Conservation (phyloP, 2,888 invertebrate species). For the Hyles lineata region DNA sequence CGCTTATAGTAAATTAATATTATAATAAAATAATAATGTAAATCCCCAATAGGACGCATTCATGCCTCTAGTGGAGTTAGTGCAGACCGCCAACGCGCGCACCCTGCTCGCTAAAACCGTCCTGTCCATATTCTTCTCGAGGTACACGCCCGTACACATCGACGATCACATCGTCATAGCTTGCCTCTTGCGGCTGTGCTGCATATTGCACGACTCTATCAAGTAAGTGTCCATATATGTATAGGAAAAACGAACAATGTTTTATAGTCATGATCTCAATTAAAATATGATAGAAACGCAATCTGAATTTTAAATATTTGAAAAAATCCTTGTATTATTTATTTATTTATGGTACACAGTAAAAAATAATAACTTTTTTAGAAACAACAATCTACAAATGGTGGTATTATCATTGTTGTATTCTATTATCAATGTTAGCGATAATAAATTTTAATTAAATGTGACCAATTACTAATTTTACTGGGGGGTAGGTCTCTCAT, state of each 20-base stretch:
- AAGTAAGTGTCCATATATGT: constrained; percentile 84
- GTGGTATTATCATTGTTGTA: too few relatives aligned
- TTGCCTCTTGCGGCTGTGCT: constrained; percentile 94
- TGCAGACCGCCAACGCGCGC: constrained; percentile 93
- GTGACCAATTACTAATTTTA: too few relatives aligned
- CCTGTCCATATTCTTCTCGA: constrained; percentile 86
- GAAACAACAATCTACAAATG: too few relatives aligned
- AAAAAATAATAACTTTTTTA: too few relatives aligned
- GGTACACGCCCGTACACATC: constrained; percentile 79
- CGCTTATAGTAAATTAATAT: constrained; percentile 1
- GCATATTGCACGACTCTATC: constrained; percentile 96
- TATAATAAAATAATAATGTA: not conserved
- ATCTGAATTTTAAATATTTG: too few relatives aligned
- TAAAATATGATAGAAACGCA: not conserved
- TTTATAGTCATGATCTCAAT: not conserved
- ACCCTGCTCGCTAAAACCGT: constrained; percentile 94
- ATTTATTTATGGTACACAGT: too few relatives aligned
- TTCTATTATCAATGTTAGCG: too few relatives aligned
- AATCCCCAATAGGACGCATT: constrained; percentile 90
- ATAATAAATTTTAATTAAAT: too few relatives aligned
- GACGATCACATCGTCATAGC: constrained; percentile 95
- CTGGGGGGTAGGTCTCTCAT: too few relatives aligned
- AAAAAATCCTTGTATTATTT: too few relatives aligned
- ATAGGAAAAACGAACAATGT: not conserved
- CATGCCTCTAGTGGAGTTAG: constrained; percentile 94